These are phyloP conservation scores for Trisateles emortualis DNA, from an alignment of 2,888 invertebrate species.

Conservation along the genomic window DNA sequence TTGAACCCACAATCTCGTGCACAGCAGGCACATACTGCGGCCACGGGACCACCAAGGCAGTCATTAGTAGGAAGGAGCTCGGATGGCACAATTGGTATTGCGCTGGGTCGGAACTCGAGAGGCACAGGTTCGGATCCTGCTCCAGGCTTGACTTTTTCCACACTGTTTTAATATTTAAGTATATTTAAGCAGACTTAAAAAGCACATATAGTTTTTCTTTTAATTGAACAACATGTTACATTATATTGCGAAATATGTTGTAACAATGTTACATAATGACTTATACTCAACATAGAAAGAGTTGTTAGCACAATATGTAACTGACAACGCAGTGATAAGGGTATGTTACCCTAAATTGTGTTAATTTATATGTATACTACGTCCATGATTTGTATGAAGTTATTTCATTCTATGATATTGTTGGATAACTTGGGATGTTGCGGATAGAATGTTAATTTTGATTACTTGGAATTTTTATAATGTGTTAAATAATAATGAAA, in stretches of 20 bases:
- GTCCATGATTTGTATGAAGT: conserved; percentile 42
- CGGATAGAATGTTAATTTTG: neutral
- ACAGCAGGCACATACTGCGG: no score
- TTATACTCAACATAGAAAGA: conserved; percentile 21
- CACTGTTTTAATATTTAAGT: no score
- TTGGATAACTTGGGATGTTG: conserved; percentile 13
- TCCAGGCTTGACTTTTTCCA: no score
- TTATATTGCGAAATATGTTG: neutral
- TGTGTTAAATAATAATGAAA: no score
- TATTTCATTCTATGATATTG: conserved; percentile 29
- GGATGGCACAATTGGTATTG: no score
- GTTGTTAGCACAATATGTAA: conserved; percentile 37
- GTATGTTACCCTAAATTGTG: conserved; percentile 27
- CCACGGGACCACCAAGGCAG: no score
- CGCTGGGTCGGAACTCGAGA: no score
- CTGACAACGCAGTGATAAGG: conserved; percentile 47
- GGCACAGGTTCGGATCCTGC: no score
- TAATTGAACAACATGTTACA: neutral
- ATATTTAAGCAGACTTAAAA: no score
- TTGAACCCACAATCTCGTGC: no score
- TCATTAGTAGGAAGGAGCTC: no score
- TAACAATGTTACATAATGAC: neutral
- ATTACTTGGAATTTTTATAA: neutral
- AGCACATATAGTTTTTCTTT: no score
- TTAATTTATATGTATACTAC: conserved; percentile 45